Evolutionary conservation across 2,888 invertebrate genomes (phyloP), one percentile per base, ranked within the genome.

Genomic region (Phortica magna): DNA sequence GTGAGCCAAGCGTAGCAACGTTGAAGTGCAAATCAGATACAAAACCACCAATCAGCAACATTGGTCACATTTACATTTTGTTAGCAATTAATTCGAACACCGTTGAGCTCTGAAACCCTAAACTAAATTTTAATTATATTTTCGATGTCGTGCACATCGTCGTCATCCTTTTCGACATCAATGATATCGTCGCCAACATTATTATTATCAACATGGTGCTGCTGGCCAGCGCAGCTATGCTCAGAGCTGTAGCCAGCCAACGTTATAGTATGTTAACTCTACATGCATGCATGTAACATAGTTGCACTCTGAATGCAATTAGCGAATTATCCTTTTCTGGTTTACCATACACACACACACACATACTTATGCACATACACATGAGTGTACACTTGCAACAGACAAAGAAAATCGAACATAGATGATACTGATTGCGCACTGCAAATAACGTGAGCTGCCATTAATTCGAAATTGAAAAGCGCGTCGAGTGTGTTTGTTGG

Each of bases 321-420:
- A 75, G 74, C 74, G 65, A 75, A 75, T 75, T 75, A 75, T 68
- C 55, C 74, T 68, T 68, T 75, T 75, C 57, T 2, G 68, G 57
- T 68, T 68, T 53, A 22, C 68, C 53, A 71, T 12, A 53, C 55
- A 71, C 12, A 71, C 31, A 71, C 12, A 53, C 39, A 71, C 14
- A 48, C n/a, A n/a, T n/a, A n/a, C n/a, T n/a, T n/a, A n/a, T n/a
- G n/a, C n/a, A n/a, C n/a, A 70, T 14, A 53, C 39, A 71, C 14
- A 48, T 22, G n/a, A 39, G 10, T 4, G 42, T 7, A 70, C 68
- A 53, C 12, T 43, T 7, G 19, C 59, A 17, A 22, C 53, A 31
- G 17, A 57, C 39, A 42, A 17, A 55, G 57, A 39, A 17, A 72
- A 31, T n/a, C 14, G 41, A 41, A 12, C 31, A 31, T n/a, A 65